phyloP scores from a whole-genome alignment of 1,140 invertebrate genomes.

The Euura lappo region DNA sequence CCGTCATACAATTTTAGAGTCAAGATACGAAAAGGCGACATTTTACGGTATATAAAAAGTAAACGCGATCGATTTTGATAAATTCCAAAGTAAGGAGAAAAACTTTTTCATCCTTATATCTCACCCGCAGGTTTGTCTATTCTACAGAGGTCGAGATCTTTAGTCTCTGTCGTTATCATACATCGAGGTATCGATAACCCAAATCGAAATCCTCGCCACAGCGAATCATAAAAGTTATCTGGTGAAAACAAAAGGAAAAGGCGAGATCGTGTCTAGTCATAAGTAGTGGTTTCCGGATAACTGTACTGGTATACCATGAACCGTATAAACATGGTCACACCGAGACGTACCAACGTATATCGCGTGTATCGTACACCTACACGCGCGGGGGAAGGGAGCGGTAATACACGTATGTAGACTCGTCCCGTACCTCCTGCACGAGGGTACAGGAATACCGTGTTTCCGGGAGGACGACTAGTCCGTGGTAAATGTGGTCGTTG shows the following conservation, averaged over 20 bases:
- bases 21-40: too few relatives aligned
- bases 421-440: not conserved
- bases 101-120: constrained; percentile 2
- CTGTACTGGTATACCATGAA: not conserved
- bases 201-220: constrained; percentile 32
- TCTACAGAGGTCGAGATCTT: not conserved
- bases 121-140: not conserved
- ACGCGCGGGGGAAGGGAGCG: not conserved
- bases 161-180: constrained; percentile 5
- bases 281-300: constrained; percentile 34
- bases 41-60: too few relatives aligned
- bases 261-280: constrained; percentile 34
- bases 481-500: not conserved
- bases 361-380: too few relatives aligned
- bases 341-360: not conserved
- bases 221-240: constrained; percentile 30
- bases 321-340: not conserved
- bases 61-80: too few relatives aligned
- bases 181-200: constrained; percentile 25
- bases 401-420: not conserved
- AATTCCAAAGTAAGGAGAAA: too few relatives aligned
- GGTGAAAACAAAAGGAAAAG: constrained; percentile 28
- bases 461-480: not conserved
- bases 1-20: too few relatives aligned
- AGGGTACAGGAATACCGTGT: not conserved